Percentiles rank a stretch among this genome's conserved stretches.
Evolutionary conservation across 2,113 vertebrate species (phyloP).

Genomic region (Poeciliopsis prolifica): DNA sequence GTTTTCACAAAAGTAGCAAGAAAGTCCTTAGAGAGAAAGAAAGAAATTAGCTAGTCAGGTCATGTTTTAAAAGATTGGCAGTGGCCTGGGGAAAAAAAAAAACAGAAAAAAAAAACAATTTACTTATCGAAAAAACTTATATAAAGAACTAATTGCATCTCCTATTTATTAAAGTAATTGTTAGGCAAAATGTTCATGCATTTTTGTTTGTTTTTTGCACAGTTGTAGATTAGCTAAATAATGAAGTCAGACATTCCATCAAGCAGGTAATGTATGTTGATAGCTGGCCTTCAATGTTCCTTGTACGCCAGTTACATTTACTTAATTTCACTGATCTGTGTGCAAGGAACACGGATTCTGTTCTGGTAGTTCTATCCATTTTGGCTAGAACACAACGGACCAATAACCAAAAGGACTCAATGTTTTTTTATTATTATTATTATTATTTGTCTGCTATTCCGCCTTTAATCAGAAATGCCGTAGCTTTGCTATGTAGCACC

Average conservation of each 20-base stretch:
- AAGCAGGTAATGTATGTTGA: no score
- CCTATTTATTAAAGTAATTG: no score
- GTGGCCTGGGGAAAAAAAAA: no score
- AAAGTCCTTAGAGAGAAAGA: not conserved
- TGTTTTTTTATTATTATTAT: no score
- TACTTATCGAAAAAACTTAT: not conserved
- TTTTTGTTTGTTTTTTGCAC: not conserved
- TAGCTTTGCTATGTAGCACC: slow-evolving; percentile 9
- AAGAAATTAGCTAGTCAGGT: no score
- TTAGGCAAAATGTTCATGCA: no score
- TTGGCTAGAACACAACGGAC: not conserved
- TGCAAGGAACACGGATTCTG: no score
- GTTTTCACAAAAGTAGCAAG: not conserved
- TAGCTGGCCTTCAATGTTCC: not conserved
- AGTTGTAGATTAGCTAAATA: not conserved
- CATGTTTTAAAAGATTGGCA: no score
- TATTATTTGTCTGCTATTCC: not conserved
- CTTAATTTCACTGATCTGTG: not conserved
- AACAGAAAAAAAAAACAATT: no score
- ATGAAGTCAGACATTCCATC: no score
- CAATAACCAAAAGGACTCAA: not conserved
- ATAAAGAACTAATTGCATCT: no score
- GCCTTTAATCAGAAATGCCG: not conserved
- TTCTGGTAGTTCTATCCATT: not conserved
- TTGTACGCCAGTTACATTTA: not conserved